These are phyloP conservation scores for Periophthalmus magnuspinnatus DNA, from an alignment of 2,797 vertebrate species.

Conservation along the genomic window DNA sequence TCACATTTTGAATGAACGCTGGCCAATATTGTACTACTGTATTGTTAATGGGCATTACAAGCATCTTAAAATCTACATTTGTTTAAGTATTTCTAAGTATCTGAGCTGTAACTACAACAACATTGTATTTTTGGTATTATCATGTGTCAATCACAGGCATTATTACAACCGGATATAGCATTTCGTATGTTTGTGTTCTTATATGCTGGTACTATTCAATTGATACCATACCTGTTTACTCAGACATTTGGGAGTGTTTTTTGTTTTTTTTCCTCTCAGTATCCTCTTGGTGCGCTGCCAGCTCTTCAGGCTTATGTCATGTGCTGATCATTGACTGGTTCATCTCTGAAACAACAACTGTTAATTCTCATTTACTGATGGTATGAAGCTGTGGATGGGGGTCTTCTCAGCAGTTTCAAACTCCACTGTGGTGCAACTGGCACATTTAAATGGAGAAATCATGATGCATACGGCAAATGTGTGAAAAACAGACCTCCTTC, in stretches of 20 bases:
- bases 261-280: constrained; percentile 14
- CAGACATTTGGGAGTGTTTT: constrained; percentile 41
- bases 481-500: not conserved
- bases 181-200: constrained; percentile 10
- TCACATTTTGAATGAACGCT: too few species aligned
- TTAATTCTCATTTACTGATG: constrained; percentile 2
- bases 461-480: not conserved
- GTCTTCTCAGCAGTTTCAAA: not conserved
- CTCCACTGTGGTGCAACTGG: not conserved
- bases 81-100: too few species aligned
- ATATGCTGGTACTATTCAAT: constrained; percentile 38
- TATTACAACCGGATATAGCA: not conserved
- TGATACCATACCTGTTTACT: constrained; percentile 32
- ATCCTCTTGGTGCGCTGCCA: constrained; percentile 54
- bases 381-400: not conserved
- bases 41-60: too few species aligned
- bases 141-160: too few species aligned
- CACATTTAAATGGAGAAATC: not conserved
- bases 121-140: too few species aligned
- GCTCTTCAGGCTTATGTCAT: constrained; percentile 47
- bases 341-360: constrained; percentile 20
- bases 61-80: too few species aligned
- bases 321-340: constrained; percentile 50
- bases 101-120: too few species aligned
- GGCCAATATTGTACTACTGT: too few species aligned